Base-by-base conservation (phyloP, 2,113 vertebrate species). In the Lampris megalopsis region DNA sequence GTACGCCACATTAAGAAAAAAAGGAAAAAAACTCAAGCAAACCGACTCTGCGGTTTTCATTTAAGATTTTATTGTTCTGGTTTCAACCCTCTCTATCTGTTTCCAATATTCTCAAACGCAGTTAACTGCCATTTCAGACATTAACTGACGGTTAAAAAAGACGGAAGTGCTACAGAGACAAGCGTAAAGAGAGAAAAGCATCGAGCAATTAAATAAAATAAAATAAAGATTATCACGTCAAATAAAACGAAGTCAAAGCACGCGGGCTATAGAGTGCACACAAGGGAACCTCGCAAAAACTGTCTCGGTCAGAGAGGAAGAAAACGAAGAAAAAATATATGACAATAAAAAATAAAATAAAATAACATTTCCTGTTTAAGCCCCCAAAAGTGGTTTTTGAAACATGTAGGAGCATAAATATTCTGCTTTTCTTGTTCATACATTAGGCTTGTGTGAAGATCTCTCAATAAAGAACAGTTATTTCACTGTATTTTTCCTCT, bases 31-130 rank as follows among this genome's bases (percentile, higher is more conserved):
- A 24, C 24, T 82, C n/a, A 88, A 91, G 81, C 73, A 56, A 83
- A 79, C 75, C 38, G 62, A 90, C 86, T 77, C 73, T 92, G 91
- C 85, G 92, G 92, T 91, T 92, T 92, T 73, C 80, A 80, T 89
- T 88, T 40, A 62, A 89, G 89, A 81, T 94, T 94, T 93, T 93
- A 92, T 93, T 91, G 89, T 93, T 88, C 82, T 89, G 86, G 83
- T 90, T 93, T 88, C 81, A 89, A 79, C 63, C 88, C 76, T 89
- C 82, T 83, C 72, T 24, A 24, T 91, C 88, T 91, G 88, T 86
- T 92, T 92, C 82, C 86, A 94, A 91, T 89, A 91, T 86, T 83
- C 89, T 88, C 78, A 78, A 93, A 91, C 36, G 79, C 87, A 85
- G 73, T 91, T 87, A 89, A 92, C 88, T 86, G 86, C 87, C 81